phyloP scores from a whole-genome alignment of 2,113 vertebrate species.

The Nibea coibor region DNA sequence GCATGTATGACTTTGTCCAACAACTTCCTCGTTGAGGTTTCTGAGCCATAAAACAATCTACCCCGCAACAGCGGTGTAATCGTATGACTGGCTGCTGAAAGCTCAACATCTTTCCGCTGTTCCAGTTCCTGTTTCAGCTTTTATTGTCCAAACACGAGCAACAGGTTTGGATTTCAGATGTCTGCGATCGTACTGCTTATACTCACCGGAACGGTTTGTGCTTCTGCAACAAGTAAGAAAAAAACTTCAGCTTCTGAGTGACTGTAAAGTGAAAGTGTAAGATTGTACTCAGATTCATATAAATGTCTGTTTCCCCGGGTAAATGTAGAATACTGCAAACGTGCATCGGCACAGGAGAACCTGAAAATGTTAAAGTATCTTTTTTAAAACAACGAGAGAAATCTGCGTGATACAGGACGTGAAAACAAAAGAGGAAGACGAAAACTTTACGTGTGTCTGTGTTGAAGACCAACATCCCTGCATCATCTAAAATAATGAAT shows the following conservation, averaged over 20 bases:
- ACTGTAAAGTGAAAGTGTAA: background rate
- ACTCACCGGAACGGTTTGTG: background rate
- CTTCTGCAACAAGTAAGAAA: conserved; percentile 16
- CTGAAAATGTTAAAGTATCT: background rate
- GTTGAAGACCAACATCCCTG: too few species aligned
- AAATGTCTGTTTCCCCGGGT: background rate
- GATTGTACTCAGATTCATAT: background rate
- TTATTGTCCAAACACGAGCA: background rate
- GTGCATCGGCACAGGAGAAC: background rate
- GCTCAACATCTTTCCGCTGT: background rate
- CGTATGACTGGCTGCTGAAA: background rate
- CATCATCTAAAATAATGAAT: too few species aligned
- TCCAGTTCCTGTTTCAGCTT: background rate
- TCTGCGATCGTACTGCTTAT: background rate
- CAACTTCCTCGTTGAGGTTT: background rate
- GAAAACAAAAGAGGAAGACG: too few species aligned
- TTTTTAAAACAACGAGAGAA: too few species aligned
- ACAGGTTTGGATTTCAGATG: background rate
- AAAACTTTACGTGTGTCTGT: too few species aligned
- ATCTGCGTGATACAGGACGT: too few species aligned
- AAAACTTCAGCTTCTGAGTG: background rate
- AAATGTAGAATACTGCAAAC: background rate
- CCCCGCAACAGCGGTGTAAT: conserved; percentile 8
- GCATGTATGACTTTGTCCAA: background rate
- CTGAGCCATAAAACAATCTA: background rate